Percentiles rank a stretch among this genome's conserved stretches.
phyloP scores from a whole-genome alignment of 23 tunicate genomes.

The Ciona savignyi region DNA sequence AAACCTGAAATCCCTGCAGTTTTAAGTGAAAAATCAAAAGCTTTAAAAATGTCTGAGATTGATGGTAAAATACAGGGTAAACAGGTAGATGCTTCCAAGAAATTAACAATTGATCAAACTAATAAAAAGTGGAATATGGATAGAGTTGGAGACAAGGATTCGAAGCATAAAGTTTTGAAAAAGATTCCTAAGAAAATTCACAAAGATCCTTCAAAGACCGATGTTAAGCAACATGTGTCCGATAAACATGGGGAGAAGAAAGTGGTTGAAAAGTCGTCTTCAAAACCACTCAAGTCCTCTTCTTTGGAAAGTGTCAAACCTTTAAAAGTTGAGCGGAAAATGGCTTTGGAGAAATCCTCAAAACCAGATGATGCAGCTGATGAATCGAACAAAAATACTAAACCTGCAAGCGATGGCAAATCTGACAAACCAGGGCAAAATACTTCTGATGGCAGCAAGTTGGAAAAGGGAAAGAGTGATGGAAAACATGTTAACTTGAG shows the following conservation, averaged over 20 bases:
- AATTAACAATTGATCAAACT: neutral
- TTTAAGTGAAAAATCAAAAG: too few species aligned
- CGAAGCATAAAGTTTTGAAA: neutral
- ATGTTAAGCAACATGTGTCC: neutral
- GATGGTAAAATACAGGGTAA: neutral
- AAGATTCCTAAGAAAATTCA: constrained; percentile 10
- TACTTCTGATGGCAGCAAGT: neutral
- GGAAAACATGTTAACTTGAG: neutral
- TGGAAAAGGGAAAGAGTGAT: neutral
- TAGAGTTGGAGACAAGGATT: neutral
- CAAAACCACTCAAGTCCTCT: neutral
- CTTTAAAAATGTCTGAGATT: too few species aligned
- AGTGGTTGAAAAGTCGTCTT: neutral
- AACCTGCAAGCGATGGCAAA: neutral
- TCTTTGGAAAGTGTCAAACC: neutral
- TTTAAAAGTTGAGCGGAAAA: neutral
- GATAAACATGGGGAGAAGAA: neutral
- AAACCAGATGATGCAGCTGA: neutral
- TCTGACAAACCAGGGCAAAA: neutral
- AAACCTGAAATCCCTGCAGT: neutral
- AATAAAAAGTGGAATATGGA: neutral
- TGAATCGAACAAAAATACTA: neutral
- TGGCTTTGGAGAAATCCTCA: neutral
- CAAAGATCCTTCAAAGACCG: neutral
- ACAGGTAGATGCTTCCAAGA: neutral